Conservation (phyloP, 1,140 invertebrate species). For the Artemia franciscana region DNA sequence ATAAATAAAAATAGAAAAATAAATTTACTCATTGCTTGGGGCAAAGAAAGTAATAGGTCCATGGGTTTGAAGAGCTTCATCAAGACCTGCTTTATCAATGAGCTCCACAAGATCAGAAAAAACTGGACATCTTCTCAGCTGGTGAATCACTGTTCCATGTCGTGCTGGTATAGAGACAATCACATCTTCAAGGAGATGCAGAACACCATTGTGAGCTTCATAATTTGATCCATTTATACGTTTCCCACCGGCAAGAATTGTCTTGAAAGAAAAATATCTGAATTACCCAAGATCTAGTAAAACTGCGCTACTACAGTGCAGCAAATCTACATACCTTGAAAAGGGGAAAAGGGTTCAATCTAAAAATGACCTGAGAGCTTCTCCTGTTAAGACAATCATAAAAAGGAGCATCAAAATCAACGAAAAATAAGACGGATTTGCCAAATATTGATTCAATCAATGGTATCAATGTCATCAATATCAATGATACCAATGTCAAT, state of each 20-base stretch:
- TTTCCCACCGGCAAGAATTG: conserved; percentile 6
- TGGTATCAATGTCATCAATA: too few species aligned
- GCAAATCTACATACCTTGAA: too few species aligned
- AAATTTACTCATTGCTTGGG: conserved; percentile 6
- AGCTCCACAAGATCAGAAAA: conserved; percentile 8
- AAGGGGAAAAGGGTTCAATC: too few species aligned
- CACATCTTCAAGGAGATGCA: conserved; percentile 8
- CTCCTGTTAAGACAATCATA: too few species aligned
- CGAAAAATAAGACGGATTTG: too few species aligned
- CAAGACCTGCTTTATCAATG: conserved; percentile 3
- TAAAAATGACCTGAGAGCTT: too few species aligned
- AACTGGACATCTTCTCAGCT: conserved; percentile 4
- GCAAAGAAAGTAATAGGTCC: conserved; percentile 10
- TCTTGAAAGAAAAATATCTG: neutral
- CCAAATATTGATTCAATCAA: too few species aligned
- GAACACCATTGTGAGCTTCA: conserved; percentile 10
- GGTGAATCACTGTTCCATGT: conserved; percentile 3
- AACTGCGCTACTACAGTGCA: too few species aligned
- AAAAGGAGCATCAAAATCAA: too few species aligned
- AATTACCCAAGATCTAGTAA: too few species aligned
- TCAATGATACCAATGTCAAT: too few species aligned
- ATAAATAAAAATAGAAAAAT: neutral
- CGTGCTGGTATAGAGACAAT: conserved; percentile 7
- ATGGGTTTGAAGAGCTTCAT: conserved; percentile 6
- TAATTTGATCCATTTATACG: conserved; percentile 5